Evolutionary conservation across 2,113 vertebrate species (phyloP).

Genomic region (Caretta caretta): DNA sequence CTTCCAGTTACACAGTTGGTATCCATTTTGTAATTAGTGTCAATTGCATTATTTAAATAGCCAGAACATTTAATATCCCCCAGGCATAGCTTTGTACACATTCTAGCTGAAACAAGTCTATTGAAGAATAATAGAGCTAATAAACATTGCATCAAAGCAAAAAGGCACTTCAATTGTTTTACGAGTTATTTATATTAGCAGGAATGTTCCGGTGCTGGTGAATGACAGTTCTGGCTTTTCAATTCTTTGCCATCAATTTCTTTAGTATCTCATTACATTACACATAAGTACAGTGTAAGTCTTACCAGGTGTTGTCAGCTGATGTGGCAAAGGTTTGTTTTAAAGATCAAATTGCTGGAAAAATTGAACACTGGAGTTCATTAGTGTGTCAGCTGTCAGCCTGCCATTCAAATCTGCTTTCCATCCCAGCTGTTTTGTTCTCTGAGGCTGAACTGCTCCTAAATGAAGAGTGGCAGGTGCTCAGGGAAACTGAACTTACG

Average conservation of each 20-base stretch:
- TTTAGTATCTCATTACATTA: neutral
- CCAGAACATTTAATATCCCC: neutral
- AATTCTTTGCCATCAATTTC: neutral
- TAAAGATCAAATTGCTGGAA: neutral
- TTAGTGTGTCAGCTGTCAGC: neutral
- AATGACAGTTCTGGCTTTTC: neutral
- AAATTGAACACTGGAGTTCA: neutral
- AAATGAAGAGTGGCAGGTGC: neutral
- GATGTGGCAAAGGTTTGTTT: neutral
- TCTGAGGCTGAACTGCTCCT: neutral
- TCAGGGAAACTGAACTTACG: fast-evolving
- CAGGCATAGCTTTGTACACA: neutral
- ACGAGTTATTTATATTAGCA: neutral
- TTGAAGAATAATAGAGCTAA: conserved; percentile 33
- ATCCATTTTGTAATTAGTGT: neutral
- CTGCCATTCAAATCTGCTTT: fast-evolving
- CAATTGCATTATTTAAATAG: neutral
- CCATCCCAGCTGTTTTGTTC: neutral
- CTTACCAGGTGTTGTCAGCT: neutral
- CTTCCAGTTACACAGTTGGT: neutral
- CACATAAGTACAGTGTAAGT: fast-evolving
- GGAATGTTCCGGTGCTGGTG: neutral
- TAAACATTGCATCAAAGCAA: neutral
- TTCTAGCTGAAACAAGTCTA: conserved; percentile 2
- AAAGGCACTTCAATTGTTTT: neutral